These are phyloP conservation scores for Melanotus villosus DNA, from an alignment of 2,888 invertebrate genomes.

Conservation along the genomic window DNA sequence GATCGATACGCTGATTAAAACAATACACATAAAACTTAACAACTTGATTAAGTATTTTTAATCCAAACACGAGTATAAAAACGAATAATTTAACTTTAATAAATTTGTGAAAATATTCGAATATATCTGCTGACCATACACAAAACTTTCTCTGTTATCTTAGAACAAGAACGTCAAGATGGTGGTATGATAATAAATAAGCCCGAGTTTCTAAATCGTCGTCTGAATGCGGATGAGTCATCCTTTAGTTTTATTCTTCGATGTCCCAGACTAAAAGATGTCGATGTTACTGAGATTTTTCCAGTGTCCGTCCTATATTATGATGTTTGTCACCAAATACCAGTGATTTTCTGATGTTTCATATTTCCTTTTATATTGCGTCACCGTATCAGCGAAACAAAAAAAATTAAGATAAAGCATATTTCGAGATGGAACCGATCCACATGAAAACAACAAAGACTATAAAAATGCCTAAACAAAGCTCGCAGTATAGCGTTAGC, in stretches of 20 bases:
- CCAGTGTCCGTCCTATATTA: neutral
- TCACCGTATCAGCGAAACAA: conserved; percentile 21
- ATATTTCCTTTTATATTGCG: conserved; percentile 18
- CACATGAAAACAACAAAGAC: conserved; percentile 32
- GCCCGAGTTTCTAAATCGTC: too few relatives aligned
- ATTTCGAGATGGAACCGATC: conserved; percentile 23
- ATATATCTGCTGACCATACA: too few relatives aligned
- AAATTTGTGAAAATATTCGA: too few relatives aligned
- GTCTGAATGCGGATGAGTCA: neutral
- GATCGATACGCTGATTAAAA: too few relatives aligned
- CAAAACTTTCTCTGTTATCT: too few relatives aligned
- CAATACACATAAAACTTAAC: too few relatives aligned
- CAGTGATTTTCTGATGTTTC: conserved; percentile 12
- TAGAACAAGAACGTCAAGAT: too few relatives aligned
- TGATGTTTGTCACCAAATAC: conserved; percentile 20
- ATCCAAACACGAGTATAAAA: too few relatives aligned
- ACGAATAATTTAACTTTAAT: too few relatives aligned
- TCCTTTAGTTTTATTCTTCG: conserved; percentile 5
- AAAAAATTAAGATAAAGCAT: conserved; percentile 21
- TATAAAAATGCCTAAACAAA: conserved; percentile 40
- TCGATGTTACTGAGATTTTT: conserved; percentile 3
- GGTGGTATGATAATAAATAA: too few relatives aligned
- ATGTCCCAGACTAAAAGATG: conserved; percentile 5
- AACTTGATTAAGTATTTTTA: too few relatives aligned
- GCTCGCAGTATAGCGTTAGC: conserved; percentile 43